Base-by-base conservation (phyloP, 30 jellyfish, hydroid and myxozoan genomes). In the Rhopilema esculentum region DNA sequence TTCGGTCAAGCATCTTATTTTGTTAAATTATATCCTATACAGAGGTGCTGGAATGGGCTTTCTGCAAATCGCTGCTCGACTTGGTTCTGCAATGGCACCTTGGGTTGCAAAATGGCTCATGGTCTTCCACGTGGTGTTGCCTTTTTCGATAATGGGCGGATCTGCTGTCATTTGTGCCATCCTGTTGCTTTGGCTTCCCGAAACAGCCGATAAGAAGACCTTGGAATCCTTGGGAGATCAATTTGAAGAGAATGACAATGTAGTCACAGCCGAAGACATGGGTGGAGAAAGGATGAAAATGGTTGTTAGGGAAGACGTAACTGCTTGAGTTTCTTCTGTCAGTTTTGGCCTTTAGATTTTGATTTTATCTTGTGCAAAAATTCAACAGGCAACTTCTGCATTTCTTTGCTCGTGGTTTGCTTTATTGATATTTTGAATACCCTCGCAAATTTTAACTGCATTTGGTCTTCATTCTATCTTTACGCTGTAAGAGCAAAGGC, bases 31-130 rank as follows among this genome's bases (percentile, higher is more conserved):
- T 6, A 18, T 24, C 77, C 48, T 1, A 6, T 33, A 4, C 66
- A 88, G 97, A 75, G 91, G 96, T 82, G 97, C 91, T 28, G 98
- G 96, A 31, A 93, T 93, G 98, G 98, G 98, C 22, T 80, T 73
- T 29, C 77, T 93, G 53, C 98, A 93, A 73, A 85, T 93, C 21
- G 91, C 98, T 8, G 87, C 97, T 50, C 90, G 97, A 24, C 48
- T 88, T 25, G 98, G 98, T 16, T 91, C 97, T 18, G 98, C 97
- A 9, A 29, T 79, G 52, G 92, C 98, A 22, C 98, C 98, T 16
- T 93, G 98, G 98, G 92, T 88, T 25, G 97, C 97, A 18, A 87
- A 93, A 61, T 86, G 95, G 87, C 79, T 93, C 29, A 70, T 68
- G 27, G 92, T 25, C 19, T 27, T 87, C 4, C 98, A 93, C 71